Percentiles rank a stretch among this genome's conserved stretches.
Conservation (phyloP, 2,113 vertebrate genomes). For the Terrapene triunguis region DNA sequence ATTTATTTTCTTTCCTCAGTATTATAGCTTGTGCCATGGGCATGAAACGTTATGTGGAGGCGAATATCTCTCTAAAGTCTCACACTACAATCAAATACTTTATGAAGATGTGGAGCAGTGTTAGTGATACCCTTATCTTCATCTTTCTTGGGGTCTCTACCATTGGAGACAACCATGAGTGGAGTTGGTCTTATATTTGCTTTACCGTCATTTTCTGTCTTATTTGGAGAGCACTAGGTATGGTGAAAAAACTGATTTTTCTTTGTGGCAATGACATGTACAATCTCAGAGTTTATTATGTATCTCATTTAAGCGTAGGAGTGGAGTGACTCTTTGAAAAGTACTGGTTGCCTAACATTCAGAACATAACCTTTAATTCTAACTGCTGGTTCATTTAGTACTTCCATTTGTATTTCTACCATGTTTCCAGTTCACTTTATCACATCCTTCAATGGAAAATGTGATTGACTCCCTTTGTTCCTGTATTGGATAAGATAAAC, state of each 20-base stretch:
- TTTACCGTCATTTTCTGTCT: conserved; percentile 87
- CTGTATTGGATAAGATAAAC: background rate
- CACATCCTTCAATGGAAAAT: background rate
- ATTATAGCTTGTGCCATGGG: conserved; percentile 87
- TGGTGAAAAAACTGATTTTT: background rate
- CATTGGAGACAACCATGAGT: conserved; percentile 86
- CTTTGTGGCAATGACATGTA: background rate
- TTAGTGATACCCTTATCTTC: conserved; percentile 88
- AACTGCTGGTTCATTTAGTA: background rate
- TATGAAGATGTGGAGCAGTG: conserved; percentile 90
- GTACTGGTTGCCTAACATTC: background rate
- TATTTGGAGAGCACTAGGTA: conserved; percentile 85
- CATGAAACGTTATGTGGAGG: conserved; percentile 89
- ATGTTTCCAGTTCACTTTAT: background rate
- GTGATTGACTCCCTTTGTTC: background rate
- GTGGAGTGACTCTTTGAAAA: background rate
- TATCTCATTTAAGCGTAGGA: background rate
- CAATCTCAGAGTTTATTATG: background rate
- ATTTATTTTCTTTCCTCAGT: conserved; percentile 51
- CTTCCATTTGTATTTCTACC: background rate
- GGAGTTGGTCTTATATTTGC: conserved; percentile 86
- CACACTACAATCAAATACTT: conserved; percentile 89
- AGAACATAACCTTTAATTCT: background rate
- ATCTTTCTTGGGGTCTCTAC: conserved; percentile 88
- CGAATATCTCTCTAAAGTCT: conserved; percentile 87